phyloP scores from a whole-genome alignment of 2,888 invertebrate species.

The Tupiocoris notatus region DNA sequence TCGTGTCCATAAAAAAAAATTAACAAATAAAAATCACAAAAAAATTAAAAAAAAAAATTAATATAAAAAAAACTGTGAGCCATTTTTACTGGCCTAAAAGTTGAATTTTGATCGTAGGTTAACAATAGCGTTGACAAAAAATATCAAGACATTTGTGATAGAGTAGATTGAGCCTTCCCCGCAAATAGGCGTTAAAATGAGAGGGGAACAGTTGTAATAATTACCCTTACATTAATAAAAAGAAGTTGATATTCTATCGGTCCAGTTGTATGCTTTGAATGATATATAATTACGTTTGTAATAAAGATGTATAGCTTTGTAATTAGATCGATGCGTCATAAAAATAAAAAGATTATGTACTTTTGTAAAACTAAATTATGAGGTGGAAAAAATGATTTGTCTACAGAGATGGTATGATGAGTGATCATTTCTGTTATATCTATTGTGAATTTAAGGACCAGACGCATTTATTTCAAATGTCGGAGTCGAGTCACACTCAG shows the following conservation, averaged over 20 bases:
- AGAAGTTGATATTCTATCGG: neutral
- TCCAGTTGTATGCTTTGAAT: neutral
- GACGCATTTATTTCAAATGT: neutral
- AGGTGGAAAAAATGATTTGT: neutral
- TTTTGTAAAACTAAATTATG: neutral
- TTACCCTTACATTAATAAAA: neutral
- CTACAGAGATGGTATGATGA: neutral
- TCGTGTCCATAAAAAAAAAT: too few relatives aligned
- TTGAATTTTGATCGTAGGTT: neutral
- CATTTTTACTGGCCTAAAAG: neutral
- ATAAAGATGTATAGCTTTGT: neutral
- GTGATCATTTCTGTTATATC: neutral
- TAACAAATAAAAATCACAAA: too few relatives aligned
- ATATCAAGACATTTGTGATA: neutral
- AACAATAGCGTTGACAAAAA: neutral
- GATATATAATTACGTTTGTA: neutral
- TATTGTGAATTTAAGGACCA: neutral
- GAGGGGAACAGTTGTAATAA: neutral
- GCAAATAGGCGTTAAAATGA: neutral
- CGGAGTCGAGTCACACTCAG: neutral
- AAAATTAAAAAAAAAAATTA: too few relatives aligned
- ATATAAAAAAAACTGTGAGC: neutral
- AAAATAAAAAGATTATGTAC: neutral
- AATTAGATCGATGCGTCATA: neutral
- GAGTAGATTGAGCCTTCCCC: neutral